These are phyloP conservation scores for Gnatocerus cornutus DNA, from an alignment of 2,888 invertebrate genomes.

Conservation along the genomic window DNA sequence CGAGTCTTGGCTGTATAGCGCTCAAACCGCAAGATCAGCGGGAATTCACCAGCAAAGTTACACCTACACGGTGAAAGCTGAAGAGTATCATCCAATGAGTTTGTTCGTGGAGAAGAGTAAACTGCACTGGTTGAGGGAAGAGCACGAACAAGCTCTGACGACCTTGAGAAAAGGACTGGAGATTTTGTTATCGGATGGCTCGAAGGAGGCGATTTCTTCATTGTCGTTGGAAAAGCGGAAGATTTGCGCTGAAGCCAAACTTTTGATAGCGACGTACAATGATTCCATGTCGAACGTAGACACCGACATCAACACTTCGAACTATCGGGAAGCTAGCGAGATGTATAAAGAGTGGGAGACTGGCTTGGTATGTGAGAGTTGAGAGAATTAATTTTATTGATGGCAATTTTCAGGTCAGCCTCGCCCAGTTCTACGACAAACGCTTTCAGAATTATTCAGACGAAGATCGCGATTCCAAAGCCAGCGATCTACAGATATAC, in stretches of 20 bases:
- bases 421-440: constrained; percentile 88
- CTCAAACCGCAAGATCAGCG: constrained; percentile 87
- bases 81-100: constrained; percentile 83
- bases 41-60: constrained; percentile 85
- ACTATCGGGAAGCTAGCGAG: constrained; percentile 87
- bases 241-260: constrained; percentile 84
- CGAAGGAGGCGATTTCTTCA: constrained; percentile 47
- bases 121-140: constrained; percentile 89
- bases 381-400: no score
- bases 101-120: constrained; percentile 93
- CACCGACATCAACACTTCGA: constrained; percentile 84
- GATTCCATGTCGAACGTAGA: constrained; percentile 92
- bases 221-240: constrained; percentile 67
- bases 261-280: constrained; percentile 91
- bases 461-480: constrained; percentile 73
- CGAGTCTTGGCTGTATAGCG: constrained; percentile 89
- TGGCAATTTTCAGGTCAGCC: constrained; percentile 7
- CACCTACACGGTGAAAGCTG: constrained; percentile 89
- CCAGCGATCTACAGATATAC: constrained; percentile 77
- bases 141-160: constrained; percentile 85
- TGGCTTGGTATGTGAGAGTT: constrained; percentile 77
- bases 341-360: constrained; percentile 89
- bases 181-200: constrained; percentile 55
- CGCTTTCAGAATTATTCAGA: constrained; percentile 77
- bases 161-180: constrained; percentile 83